Evolutionary conservation across 2,113 vertebrate species (phyloP).

Genomic region (Vimba vimba): DNA sequence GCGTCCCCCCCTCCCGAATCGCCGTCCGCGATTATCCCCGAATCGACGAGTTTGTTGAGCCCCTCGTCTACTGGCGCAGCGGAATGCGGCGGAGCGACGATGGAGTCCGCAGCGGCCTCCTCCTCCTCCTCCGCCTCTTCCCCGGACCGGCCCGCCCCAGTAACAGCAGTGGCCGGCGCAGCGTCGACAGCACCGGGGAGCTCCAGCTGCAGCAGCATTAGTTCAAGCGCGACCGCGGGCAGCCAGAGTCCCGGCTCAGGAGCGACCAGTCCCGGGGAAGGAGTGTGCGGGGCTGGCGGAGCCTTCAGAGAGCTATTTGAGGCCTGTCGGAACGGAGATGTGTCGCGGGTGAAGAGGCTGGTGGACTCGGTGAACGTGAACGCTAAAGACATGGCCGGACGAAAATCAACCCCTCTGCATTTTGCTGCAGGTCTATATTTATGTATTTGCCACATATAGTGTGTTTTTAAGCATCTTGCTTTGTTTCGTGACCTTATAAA

Average conservation of each 20-base stretch:
- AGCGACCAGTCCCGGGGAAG: constrained; percentile 68
- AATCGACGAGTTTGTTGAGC: constrained; percentile 52
- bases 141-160: constrained; percentile 65
- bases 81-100: constrained; percentile 66
- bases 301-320: constrained; percentile 93
- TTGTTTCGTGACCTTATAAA: not conserved
- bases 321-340: constrained; percentile 97
- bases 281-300: constrained; percentile 80
- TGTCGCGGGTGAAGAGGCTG: constrained; percentile 91
- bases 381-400: constrained; percentile 97
- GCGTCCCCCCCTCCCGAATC: constrained; percentile 63
- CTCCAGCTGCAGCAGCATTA: constrained; percentile 68
- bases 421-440: constrained; percentile 90
- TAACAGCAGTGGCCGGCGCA: constrained; percentile 46
- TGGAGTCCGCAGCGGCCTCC: constrained; percentile 60
- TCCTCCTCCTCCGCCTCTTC: constrained; percentile 65
- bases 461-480: not conserved
- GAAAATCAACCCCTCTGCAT: constrained; percentile 96
- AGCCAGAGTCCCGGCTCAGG: constrained; percentile 74
- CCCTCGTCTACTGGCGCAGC: constrained; percentile 65
- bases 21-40: constrained; percentile 61
- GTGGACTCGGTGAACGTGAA: constrained; percentile 96
- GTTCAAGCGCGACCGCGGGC: constrained; percentile 72
- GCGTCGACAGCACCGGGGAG: constrained; percentile 47
- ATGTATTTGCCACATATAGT: not conserved